These are phyloP conservation scores for Electrona antarctica DNA, from an alignment of 2,113 vertebrate genomes.

Conservation along the genomic window DNA sequence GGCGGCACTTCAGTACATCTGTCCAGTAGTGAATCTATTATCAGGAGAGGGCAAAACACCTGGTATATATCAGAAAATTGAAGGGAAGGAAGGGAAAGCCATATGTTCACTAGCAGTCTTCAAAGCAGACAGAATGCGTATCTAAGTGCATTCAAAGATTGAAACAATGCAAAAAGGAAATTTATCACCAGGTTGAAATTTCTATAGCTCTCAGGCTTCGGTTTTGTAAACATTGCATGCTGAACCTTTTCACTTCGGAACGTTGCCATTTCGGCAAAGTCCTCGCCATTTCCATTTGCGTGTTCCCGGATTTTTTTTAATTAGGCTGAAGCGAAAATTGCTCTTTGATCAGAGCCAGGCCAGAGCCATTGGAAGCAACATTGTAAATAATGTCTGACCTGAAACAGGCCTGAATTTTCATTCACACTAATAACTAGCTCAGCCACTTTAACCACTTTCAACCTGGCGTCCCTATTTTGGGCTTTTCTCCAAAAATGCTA, in stretches of 20 bases:
- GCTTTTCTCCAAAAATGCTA: too few species aligned
- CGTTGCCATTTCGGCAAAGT: constrained; percentile 60
- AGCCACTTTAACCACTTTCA: neutral
- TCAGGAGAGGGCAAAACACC: constrained; percentile 66
- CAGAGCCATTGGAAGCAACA: neutral
- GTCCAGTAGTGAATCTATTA: constrained; percentile 46
- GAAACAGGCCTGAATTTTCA: neutral
- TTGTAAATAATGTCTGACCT: constrained; percentile 22
- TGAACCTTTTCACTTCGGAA: constrained; percentile 56
- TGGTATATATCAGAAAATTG: constrained; percentile 76
- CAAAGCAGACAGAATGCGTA: constrained; percentile 64
- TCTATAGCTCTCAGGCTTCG: constrained; percentile 58
- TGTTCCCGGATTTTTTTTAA: constrained; percentile 35
- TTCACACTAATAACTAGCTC: constrained; percentile 11
- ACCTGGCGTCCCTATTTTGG: too few species aligned
- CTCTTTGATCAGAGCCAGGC: constrained; percentile 30
- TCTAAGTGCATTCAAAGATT: constrained; percentile 68
- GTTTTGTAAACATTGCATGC: constrained; percentile 73
- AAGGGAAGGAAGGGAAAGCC: constrained; percentile 65
- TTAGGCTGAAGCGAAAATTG: constrained; percentile 24
- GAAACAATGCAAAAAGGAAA: constrained; percentile 69
- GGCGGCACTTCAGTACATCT: constrained; percentile 14
- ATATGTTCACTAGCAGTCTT: constrained; percentile 71
- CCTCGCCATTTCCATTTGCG: constrained; percentile 42
- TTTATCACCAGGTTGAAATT: constrained; percentile 69